Base-by-base conservation (phyloP, 2,113 vertebrate genomes). In the Leptobrachium leishanense region DNA sequence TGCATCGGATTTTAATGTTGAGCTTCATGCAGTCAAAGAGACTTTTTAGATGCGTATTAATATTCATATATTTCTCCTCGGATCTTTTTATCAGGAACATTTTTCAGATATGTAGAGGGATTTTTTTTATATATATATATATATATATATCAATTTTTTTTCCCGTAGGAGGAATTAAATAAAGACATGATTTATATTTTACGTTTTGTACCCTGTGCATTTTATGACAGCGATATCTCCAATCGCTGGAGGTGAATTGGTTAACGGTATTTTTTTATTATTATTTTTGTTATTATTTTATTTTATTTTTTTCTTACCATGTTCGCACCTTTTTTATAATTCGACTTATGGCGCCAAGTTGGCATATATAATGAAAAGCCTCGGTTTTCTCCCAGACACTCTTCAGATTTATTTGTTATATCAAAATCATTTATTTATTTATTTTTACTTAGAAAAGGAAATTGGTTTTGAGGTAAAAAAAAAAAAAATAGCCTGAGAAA, bases 1-100 rank as follows among this genome's bases (percentile, higher is more conserved):
- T 62, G 78, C 43, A 62, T 59, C 55, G 55, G n/a, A 74, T 81
- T 81, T 74, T 62, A 81, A 81, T 68, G 78, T 63, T 66, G 67
- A 63, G 65, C 65, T 50, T 81, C 72, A 46, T 63, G 12, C 72
- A 44, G 71, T 72, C 71, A 68, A 74, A 80, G 50, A 68, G 50
- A 68, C 54, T 74, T 81, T 80, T 80, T 68, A 73, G 46, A 31
- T 73, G 42, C 44, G 66, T 11, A 73, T 80, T 80, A 80, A 80
- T 80, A 80, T 80, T 79, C 77, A 80, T 80, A 68, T 80, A 80
- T 80, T 80, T 74, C 71, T 68, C 73, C 62, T 53, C 53, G 20
- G 42, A 15, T 43, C 78, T 62, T 74, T 81, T 81, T 74, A 74
- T 68, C 20, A 54, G 55, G 54, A 81, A 54, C 78, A 74, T 74